These are phyloP conservation scores for Helostoma temminkii DNA, from an alignment of 2,797 vertebrate genomes.

Conservation along the genomic window DNA sequence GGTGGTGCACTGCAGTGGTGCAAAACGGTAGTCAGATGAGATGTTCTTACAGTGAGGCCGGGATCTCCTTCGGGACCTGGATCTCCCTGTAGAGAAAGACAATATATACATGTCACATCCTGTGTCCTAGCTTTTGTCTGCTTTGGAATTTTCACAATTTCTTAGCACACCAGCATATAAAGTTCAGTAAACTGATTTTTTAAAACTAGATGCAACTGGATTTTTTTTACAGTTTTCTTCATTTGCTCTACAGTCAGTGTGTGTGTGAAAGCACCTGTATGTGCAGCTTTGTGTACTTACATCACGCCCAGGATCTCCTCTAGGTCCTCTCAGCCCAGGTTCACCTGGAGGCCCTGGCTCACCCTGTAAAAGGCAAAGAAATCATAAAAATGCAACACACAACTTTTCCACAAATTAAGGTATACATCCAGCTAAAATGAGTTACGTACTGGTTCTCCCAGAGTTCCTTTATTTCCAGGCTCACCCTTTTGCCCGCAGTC, in stretches of 20 bases:
- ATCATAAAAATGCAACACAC: background rate
- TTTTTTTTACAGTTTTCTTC: background rate
- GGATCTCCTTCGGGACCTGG: slow-evolving; percentile 92
- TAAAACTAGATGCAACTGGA: no score
- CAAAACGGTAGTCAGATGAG: slow-evolving; percentile 4
- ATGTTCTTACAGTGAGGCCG: slow-evolving; percentile 91
- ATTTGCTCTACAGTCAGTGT: background rate
- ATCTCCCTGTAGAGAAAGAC: slow-evolving; percentile 85
- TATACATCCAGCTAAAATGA: background rate
- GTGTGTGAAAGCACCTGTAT: background rate
- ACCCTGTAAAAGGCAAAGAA: slow-evolving; percentile 71
- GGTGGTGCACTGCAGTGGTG: background rate
- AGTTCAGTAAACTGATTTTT: no score
- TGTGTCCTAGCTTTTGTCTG: background rate
- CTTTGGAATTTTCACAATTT: background rate
- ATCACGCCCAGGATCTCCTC: slow-evolving; percentile 70
- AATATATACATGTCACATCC: slow-evolving; percentile 20
- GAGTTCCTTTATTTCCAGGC: slow-evolving; percentile 86
- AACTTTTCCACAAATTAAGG: background rate
- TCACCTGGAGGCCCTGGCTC: slow-evolving; percentile 81
- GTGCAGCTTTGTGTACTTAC: slow-evolving; percentile 61
- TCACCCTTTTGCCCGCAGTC: slow-evolving; percentile 92
- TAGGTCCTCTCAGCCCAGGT: slow-evolving; percentile 76
- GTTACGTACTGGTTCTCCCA: slow-evolving; percentile 84
- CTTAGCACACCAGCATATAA: no score